Evolutionary conservation across 2,888 invertebrate species (phyloP), one percentile per base, ranked within the genome.

Genomic region (Luffia ferchaultella): DNA sequence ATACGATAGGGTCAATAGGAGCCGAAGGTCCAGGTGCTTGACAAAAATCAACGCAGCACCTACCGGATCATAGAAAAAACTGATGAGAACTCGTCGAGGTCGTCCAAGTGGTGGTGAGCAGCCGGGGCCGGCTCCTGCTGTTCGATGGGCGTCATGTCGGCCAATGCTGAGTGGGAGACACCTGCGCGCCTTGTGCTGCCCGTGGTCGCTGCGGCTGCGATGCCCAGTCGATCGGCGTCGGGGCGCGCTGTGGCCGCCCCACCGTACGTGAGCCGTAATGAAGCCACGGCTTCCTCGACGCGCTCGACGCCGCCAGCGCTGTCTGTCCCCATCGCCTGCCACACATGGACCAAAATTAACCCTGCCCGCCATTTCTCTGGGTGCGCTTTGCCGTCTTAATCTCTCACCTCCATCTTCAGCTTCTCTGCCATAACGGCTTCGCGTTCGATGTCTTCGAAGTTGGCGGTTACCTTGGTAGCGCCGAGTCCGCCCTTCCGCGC

Each of bases 371-470:
- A n/a, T n/a, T n/a, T n/a, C n/a, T n/a, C n/a, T n/a, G n/a, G n/a
- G n/a, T n/a, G n/a, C n/a, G n/a, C n/a, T n/a, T n/a, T n/a, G n/a
- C n/a, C n/a, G n/a, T n/a, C n/a, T n/a, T n/a, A n/a, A n/a, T 44
- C 3, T 47, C 42, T 72, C 62, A 68, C 76, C 74, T 83, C 82
- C 61, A 72, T 61, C 60, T 88, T 88, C 46, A 90, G 86, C 70
- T 93, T 92, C 74, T 96, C 94, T 1, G 92, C 90, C 73, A 93
- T 86, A 62, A 91, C 91, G 3, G 97, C 97, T 64, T 94, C 93
- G 57, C 91, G 90, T 76, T 98, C 98, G 54, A 98, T 89, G 66
- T 97, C 97, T 16, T 93, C 94, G 73, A 99, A 99, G 78, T 98
- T 96, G 2, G 96, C 89, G 63, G 93, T 93, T 19, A 98, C 96